phyloP scores from a whole-genome alignment of 2,888 invertebrate genomes.

The Synanthedon myopaeformis region DNA sequence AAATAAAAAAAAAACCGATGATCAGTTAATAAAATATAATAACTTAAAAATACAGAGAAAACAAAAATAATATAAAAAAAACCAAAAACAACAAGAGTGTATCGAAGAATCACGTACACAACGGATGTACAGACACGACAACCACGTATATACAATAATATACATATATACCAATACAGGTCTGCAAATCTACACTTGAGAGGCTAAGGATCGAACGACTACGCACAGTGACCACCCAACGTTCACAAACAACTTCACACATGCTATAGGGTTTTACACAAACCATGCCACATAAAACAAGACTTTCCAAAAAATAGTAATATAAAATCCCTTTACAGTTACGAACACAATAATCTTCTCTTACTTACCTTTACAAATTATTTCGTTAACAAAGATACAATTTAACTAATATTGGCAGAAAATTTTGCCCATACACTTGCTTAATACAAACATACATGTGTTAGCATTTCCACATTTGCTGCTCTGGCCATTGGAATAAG shows the following conservation, averaged over 20 bases:
- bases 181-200: conserved; percentile 56
- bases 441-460: too few species aligned
- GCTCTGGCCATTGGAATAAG: too few species aligned
- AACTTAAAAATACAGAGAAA: background rate
- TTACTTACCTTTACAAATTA: too few species aligned
- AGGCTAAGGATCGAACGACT: conserved; percentile 46
- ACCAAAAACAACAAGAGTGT: conserved; percentile 9
- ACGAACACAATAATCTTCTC: too few species aligned
- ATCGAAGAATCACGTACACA: conserved; percentile 8
- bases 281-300: background rate
- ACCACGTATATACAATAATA: conserved; percentile 2
- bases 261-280: conserved; percentile 3
- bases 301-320: background rate
- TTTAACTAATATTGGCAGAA: too few species aligned
- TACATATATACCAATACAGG: conserved; percentile 13
- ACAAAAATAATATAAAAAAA: background rate
- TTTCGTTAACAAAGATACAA: too few species aligned
- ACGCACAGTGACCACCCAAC: conserved; percentile 47
- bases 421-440: too few species aligned
- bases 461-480: too few species aligned
- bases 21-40: background rate
- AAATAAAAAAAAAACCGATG: too few species aligned
- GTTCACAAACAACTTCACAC: conserved; percentile 5
- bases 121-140: conserved; percentile 11
- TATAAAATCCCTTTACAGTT: too few species aligned